Evolutionary conservation across 2,888 invertebrate genomes (phyloP), one percentile per base, ranked within the genome.

Genomic region (Diabrotica balteata): DNA sequence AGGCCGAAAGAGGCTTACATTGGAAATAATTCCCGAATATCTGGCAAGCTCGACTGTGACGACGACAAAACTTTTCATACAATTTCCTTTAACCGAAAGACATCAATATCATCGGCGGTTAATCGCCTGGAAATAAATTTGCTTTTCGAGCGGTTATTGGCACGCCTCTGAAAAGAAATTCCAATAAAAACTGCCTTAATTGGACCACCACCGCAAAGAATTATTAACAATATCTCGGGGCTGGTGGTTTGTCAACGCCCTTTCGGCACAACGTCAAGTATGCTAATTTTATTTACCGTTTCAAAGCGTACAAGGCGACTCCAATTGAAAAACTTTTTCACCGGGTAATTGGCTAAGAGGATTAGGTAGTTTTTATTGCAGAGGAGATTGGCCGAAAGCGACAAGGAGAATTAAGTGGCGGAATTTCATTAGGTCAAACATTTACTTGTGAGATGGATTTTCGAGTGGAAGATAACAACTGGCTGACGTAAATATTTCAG

Each of bases 111-210:
- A 67, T 65, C 54, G 58, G 67, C 67, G 66, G 62, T 67, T 70
- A 70, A 70, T 67, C 67, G 67, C 46, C 60, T 61, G 70, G 67
- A 70, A 70, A 67, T 62, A 70, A 67, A 67, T 70, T 70, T 67
- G 67, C 63, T 60, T 46, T 65, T 61, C 47, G 66, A 65, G 43
- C 53, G 59, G 63, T 66, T 68, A 65, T 63, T 64, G 63, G 59
- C 47, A 57, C 54, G 57, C 42, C 45, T 46, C 54, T 63, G 59
- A 66, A 69, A 66, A 69, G 59, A 62, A 69, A 59, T 59, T 63
- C 62, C 55, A 63, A 66, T 69, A 69, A 63, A 68, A 66, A 63
- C 63, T 10, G 55, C 59, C 51, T 64, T 69, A 69, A 69, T 69
- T 66, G 69, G 59, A 52, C 46, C 43, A 32, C 32, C 32, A 47